Evolutionary conservation across 2,888 invertebrate genomes (phyloP), one percentile per base, ranked within the genome.

Genomic region (Thymelicus lineola): DNA sequence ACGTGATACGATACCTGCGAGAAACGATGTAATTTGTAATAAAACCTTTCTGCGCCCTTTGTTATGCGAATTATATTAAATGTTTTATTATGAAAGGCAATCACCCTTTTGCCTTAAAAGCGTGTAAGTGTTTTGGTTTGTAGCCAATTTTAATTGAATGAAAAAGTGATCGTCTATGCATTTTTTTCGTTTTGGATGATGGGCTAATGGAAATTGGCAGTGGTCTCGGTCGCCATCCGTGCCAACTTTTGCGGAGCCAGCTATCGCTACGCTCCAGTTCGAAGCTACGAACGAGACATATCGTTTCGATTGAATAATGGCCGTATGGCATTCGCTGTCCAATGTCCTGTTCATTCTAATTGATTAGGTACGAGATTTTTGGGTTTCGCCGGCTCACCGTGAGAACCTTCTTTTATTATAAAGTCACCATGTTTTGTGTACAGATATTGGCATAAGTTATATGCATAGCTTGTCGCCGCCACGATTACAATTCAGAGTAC

Each of bases 191-290:
- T 92, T 93, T 91, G 92, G 89, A 89, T 92, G 93, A 93, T 91
- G 91, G 89, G 92, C 87, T 93, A 93, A 93, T 93, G 93, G 93
- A 93, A 93, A 93, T 93, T 93, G 93, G 93, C 93, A 93, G 86
- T 91, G 90, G 90, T 89, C 86, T 89, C 90, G 86, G 82, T 80
- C 85, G 86, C 87, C 86, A 80, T 75, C 81, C 89, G 89, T 93
- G 93, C 93, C 93, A 93, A 93, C 88, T 93, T 92, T 91, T 90
- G 92, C 90, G 84, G 86, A 89, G 89, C 87, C 86, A 91, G 92
- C 90, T 87, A 90, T 92, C 90, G 91, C 88, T 86, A 85, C 86
- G 91, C 87, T 90, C 88, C 92, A 87, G 86, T 90, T 87, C 87
- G 83, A 76, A 82, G 83, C 80, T 82, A 83, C 84, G 85, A 82